Evolutionary conservation across 2,113 vertebrate genomes (phyloP), one percentile per base, ranked within the genome.

Genomic region (Sturnus vulgaris): DNA sequence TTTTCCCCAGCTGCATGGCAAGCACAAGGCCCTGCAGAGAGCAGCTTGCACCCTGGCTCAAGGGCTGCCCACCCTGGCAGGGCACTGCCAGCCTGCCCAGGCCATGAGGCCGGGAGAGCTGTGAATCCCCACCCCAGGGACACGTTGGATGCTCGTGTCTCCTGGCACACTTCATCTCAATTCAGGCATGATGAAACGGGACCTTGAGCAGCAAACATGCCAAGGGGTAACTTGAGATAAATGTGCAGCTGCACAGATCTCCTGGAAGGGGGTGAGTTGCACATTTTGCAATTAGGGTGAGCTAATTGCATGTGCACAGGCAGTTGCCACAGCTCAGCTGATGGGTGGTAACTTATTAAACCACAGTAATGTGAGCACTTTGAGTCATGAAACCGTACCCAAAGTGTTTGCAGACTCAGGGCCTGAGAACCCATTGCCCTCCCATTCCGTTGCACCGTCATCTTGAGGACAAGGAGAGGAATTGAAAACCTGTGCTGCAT

Each of bases 261-360:
- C 64, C 80, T 82, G 44, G 39, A 90, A 84, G 30, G 25, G 68
- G 21, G 65, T 42, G 64, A 83, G 64, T 39, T 78, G 93, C 59
- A 50, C 59, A 46, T 70, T 86, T 92, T 90, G 86, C 94, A 86
- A 20, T 95, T 94, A 88, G 86, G 56, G 47, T 88, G 80, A 95
- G 83, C 64, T 97, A 94, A 93, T 88, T 95, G 64, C 50, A 40
- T 70, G 71, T 71, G 25, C 27, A 33, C 33, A 22, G 60, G 80
- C 86, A 71, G 80, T 93, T 90, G 88, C 90, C 79, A 70, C 75
- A 52, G 72, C 83, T 92, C 88, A 92, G 91, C 80, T 94, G 91
- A 92, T 68, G 92, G 76, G 42, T 84, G 60, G 92, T 84, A 94
- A 75, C 88, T 60, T 92, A 90, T 55, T 83, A 94, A 95, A 90